These are phyloP conservation scores for Semotilus atromaculatus DNA, from an alignment of 2,797 vertebrate genomes.

Conservation along the genomic window DNA sequence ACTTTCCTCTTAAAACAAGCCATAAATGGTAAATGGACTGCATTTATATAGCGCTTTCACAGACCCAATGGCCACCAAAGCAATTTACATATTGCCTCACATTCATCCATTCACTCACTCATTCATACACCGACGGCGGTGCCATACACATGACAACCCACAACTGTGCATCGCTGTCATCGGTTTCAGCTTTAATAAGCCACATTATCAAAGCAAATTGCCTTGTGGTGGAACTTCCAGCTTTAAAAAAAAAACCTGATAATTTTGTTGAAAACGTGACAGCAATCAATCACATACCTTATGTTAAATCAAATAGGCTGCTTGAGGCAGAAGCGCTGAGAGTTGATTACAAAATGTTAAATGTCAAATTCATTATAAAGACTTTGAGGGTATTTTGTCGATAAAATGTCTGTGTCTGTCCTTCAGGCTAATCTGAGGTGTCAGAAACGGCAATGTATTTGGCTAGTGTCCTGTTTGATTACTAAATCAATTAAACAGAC, in stretches of 20 bases:
- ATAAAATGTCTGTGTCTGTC: background rate
- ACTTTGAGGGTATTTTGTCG: background rate
- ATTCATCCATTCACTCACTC: no score
- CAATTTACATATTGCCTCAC: no score
- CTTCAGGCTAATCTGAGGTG: background rate
- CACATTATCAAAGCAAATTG: constrained; percentile 18
- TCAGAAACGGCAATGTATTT: background rate
- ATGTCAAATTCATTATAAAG: constrained; percentile 23
- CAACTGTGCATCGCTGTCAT: background rate
- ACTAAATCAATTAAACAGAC: background rate
- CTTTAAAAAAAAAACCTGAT: background rate
- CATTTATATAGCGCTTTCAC: no score
- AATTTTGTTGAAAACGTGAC: background rate
- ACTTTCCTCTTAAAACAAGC: background rate
- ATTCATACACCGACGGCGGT: no score
- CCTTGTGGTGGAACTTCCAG: constrained; percentile 16
- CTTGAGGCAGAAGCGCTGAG: background rate
- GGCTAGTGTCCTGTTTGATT: background rate
- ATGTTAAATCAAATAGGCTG: background rate
- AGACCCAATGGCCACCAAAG: no score
- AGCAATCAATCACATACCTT: background rate
- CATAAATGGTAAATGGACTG: no score
- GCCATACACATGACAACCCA: background rate
- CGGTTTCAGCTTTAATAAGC: background rate
- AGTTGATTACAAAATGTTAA: constrained; percentile 1